Evolutionary conservation across 2,888 invertebrate species (phyloP).

Genomic region (Thera britannica): DNA sequence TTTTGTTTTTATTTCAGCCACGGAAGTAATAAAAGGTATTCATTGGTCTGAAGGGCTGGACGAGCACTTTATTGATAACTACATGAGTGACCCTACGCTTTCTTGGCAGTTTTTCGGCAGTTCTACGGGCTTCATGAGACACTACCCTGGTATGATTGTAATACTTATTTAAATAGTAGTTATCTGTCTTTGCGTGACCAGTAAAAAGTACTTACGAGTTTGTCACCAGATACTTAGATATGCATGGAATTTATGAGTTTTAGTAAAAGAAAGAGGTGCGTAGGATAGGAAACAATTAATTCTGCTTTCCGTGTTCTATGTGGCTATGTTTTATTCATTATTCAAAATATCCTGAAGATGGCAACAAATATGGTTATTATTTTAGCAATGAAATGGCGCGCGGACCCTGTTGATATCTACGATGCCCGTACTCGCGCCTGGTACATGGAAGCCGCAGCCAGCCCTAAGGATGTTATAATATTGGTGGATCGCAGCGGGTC

Average conservation of each 20-base stretch:
- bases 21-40: constrained; percentile 95
- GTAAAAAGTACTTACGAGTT: neutral
- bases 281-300: neutral
- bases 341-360: neutral
- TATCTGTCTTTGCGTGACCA: neutral
- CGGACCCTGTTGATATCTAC: constrained; percentile 94
- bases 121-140: constrained; percentile 97
- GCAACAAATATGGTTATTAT: constrained; percentile 26
- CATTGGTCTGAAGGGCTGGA: constrained; percentile 98
- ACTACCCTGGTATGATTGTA: constrained; percentile 91
- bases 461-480: constrained; percentile 96
- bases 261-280: neutral
- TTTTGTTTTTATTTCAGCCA: constrained; percentile 80
- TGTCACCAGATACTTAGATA: neutral
- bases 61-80: constrained; percentile 94
- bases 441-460: constrained; percentile 99
- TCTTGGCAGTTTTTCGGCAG: constrained; percentile 99
- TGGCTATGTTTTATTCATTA: too few relatives aligned
- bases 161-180: neutral
- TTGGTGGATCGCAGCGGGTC: constrained; percentile 96
- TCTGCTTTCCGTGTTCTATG: neutral
- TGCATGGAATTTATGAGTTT: neutral
- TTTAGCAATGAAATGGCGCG: constrained; percentile 90
- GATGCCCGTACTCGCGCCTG: constrained; percentile 97
- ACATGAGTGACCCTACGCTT: constrained; percentile 92